These are phyloP conservation scores for Hypotaenidia okinawae DNA, from an alignment of 2,797 vertebrate species.

Conservation along the genomic window DNA sequence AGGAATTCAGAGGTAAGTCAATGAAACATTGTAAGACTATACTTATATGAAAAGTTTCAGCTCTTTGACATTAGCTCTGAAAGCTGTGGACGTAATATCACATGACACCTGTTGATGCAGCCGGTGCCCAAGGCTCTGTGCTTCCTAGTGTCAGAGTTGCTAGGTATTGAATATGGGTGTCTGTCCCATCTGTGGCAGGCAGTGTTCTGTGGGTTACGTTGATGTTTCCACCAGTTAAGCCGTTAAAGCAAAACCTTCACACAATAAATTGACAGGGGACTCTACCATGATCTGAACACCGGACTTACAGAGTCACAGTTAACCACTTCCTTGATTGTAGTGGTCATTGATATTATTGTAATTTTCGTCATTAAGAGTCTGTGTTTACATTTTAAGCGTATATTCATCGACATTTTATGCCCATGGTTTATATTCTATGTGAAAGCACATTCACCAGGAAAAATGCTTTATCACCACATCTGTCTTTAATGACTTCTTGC, in stretches of 20 bases:
- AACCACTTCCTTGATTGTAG: not conserved
- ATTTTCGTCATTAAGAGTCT: not conserved
- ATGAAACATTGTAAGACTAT: not conserved
- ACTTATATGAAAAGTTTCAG: not conserved
- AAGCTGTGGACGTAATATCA: not conserved
- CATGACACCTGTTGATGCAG: not conserved
- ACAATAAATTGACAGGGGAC: not conserved
- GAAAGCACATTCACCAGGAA: not conserved
- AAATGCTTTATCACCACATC: not conserved
- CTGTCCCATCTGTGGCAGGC: not conserved
- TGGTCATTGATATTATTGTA: not conserved
- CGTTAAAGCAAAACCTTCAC: not conserved
- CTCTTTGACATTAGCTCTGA: not conserved
- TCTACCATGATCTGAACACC: not conserved
- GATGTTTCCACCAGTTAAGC: not conserved
- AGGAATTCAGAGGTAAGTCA: not conserved
- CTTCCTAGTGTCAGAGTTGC: rapidly evolving
- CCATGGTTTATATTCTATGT: not conserved
- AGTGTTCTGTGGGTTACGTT: rapidly evolving
- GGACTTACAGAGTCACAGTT: too few relatives aligned
- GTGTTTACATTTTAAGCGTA: not conserved
- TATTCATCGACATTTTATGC: not conserved
- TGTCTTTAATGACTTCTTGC: not conserved
- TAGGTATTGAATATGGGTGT: not conserved
- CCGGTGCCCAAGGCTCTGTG: not conserved